phyloP scores from a whole-genome alignment of 2,113 vertebrate species.

The Coryphaenoides rupestris region DNA sequence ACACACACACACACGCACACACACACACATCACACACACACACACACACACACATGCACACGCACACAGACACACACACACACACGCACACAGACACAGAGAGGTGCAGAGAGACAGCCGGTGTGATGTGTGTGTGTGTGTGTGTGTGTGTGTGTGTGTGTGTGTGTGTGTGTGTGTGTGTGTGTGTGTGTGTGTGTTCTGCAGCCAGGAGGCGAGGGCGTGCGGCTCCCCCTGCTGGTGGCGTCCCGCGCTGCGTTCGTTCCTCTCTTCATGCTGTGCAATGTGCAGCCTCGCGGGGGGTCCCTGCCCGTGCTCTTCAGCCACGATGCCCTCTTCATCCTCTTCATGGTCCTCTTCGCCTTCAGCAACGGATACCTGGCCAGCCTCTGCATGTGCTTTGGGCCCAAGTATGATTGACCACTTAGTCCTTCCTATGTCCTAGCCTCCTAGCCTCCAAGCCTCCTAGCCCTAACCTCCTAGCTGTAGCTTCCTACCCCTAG shows the following conservation, averaged over 20 bases:
- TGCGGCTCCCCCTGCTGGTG: constrained; percentile 69
- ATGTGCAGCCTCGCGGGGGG: constrained; percentile 55
- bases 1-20: no score
- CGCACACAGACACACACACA: no score
- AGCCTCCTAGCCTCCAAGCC: no score
- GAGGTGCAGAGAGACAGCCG: neutral
- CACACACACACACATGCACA: no score
- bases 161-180: no score
- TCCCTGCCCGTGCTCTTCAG: constrained; percentile 67
- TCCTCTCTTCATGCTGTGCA: constrained; percentile 82
- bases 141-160: no score
- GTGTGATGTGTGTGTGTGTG: neutral
- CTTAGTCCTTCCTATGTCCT: neutral
- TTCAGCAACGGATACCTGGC: constrained; percentile 80
- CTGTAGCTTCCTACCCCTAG: no score
- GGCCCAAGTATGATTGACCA: constrained; percentile 72
- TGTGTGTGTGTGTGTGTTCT: no score
- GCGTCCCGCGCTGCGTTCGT: constrained; percentile 69
- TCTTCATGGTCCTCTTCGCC: constrained; percentile 79
- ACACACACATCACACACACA: no score
- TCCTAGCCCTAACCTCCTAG: no score
- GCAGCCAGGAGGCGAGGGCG: constrained; percentile 62
- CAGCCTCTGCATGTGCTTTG: constrained; percentile 82
- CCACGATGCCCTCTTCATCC: constrained; percentile 74
- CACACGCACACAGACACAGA: no score